Evolutionary conservation across 2,113 vertebrate species (phyloP).

Genomic region (Rhineura floridana): DNA sequence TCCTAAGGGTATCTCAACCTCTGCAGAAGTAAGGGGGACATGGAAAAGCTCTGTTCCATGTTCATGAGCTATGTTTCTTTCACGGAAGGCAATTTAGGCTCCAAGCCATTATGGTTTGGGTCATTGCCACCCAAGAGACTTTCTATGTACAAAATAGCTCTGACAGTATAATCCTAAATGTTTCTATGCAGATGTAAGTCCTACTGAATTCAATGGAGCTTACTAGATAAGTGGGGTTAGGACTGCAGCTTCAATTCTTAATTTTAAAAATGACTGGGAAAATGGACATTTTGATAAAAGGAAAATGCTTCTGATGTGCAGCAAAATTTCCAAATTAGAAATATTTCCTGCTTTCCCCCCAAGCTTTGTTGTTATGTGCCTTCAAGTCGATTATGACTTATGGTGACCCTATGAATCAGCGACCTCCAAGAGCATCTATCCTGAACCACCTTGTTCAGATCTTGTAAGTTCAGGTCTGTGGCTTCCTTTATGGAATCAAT

Average conservation of each 20-base stretch:
- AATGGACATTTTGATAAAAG: neutral
- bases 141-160: neutral
- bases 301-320: neutral
- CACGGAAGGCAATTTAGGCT: neutral
- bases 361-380: too few relatives aligned
- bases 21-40: neutral
- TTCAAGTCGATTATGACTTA: too few relatives aligned
- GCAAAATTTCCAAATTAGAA: constrained; percentile 13
- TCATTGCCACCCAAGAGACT: neutral
- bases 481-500: too few relatives aligned
- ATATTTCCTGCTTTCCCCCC: too few relatives aligned
- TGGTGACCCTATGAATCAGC: too few relatives aligned
- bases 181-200: neutral
- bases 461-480: too few relatives aligned
- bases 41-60: neutral
- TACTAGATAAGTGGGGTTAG: too few relatives aligned
- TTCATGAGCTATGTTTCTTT: neutral
- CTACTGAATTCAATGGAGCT: neutral
- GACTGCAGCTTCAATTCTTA: too few relatives aligned
- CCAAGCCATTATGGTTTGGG: neutral
- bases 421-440: too few relatives aligned
- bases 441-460: too few relatives aligned
- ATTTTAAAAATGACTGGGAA: neutral
- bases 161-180: too few relatives aligned
- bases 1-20: neutral